Percentiles rank a stretch among this genome's conserved stretches.
Evolutionary conservation across 2,888 invertebrate genomes (phyloP).

Genomic region (Deroplatys truncata): DNA sequence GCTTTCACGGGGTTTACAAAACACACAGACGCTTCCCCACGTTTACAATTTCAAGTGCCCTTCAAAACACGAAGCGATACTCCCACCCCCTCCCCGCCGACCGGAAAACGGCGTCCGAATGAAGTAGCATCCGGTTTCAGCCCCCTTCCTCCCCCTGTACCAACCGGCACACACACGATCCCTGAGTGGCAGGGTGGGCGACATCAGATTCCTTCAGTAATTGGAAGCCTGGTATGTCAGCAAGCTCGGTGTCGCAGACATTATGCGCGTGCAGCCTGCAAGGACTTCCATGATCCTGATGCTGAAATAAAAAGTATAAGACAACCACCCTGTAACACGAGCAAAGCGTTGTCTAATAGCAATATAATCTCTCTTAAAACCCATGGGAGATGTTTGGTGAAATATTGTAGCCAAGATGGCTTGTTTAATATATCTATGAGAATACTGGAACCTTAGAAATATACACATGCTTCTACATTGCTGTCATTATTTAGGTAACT

Average conservation of each 20-base stretch:
- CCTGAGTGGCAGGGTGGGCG: not conserved
- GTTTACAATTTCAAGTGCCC: not conserved
- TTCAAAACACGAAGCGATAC: not conserved
- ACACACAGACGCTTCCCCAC: not conserved
- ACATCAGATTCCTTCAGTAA: slow-evolving; percentile 8
- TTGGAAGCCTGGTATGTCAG: not conserved
- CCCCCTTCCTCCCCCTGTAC: not conserved
- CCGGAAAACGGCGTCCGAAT: not conserved
- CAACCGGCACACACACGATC: not conserved
- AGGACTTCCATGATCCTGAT: not conserved
- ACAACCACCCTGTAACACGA: no score
- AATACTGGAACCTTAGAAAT: no score
- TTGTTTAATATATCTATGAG: no score
- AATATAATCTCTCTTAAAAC: no score
- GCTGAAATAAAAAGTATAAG: not conserved
- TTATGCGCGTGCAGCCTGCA: not conserved
- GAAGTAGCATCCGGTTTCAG: not conserved
- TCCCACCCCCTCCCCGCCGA: not conserved
- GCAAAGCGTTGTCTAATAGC: no score
- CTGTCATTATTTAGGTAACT: no score
- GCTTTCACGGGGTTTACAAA: not conserved
- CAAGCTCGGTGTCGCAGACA: not conserved
- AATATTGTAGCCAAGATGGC: no score
- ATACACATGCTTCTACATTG: no score
- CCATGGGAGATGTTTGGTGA: no score